Percentiles rank a stretch among this genome's conserved stretches.
Conservation (phyloP, 2,113 vertebrate species). For the Hippocampus abdominalis region DNA sequence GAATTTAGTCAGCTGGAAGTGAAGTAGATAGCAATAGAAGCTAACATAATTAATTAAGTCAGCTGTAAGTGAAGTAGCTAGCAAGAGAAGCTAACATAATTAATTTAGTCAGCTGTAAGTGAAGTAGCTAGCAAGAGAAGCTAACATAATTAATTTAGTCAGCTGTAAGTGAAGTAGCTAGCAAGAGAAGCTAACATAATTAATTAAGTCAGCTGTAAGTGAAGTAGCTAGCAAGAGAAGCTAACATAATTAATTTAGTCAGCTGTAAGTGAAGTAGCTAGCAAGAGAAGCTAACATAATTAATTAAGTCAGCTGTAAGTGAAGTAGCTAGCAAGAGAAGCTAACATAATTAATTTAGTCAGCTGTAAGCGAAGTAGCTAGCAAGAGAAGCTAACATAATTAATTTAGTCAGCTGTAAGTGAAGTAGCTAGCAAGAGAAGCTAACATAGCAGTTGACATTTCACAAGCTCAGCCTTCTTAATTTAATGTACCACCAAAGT, state of each 20-base stretch:
- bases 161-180: neutral
- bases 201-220: neutral
- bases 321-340: neutral
- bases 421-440: neutral
- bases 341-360: too few relatives aligned
- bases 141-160: too few relatives aligned
- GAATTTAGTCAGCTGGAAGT: neutral
- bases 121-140: neutral
- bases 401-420: neutral
- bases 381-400: too few relatives aligned
- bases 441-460: neutral
- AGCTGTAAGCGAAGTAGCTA: neutral
- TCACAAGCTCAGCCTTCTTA: neutral
- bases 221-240: neutral
- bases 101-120: neutral
- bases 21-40: neutral
- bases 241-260: too few relatives aligned
- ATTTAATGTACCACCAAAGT: neutral
- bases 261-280: neutral
- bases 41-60: neutral
- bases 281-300: too few relatives aligned
- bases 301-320: neutral
- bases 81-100: too few relatives aligned
- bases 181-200: too few relatives aligned
- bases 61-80: neutral